Evolutionary conservation across 1,140 invertebrate species (phyloP).

Genomic region (Coelopa frigida): DNA sequence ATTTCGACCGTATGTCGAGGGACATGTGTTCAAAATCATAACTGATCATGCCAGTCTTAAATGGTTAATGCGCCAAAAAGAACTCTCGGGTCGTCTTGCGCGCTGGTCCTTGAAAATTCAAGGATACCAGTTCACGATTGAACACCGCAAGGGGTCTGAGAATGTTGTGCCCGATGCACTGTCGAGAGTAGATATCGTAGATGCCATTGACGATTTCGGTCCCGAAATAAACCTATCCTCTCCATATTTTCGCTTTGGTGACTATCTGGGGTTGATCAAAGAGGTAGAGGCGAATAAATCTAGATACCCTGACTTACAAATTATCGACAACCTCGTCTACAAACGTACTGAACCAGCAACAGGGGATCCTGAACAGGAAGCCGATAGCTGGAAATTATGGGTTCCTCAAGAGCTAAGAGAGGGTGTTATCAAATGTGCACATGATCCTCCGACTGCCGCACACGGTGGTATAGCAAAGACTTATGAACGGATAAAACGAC

Average conservation of each 20-base stretch:
- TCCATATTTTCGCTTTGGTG: background rate
- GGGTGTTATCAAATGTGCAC: no score
- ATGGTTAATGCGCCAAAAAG: conserved; percentile 24
- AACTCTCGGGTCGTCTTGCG: conserved; percentile 10
- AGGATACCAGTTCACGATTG: background rate
- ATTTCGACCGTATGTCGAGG: conserved; percentile 44
- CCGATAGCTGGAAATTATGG: no score
- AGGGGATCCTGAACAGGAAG: no score
- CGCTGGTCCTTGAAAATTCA: conserved; percentile 7
- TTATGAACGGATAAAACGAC: no score
- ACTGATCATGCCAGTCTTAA: conserved; percentile 27
- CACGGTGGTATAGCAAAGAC: no score
- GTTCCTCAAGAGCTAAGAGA: no score
- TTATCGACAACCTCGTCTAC: no score
- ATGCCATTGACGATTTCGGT: background rate
- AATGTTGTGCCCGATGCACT: conserved; percentile 11
- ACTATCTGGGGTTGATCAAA: conserved; percentile 1
- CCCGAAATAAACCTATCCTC: conserved; percentile 2
- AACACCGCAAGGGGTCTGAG: conserved; percentile 6
- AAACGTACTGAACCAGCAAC: no score
- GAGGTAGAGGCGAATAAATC: background rate
- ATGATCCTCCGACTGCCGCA: no score
- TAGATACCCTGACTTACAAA: background rate
- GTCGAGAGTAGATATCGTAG: background rate
- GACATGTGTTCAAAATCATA: conserved; percentile 35